Base-by-base conservation (phyloP, 1,140 invertebrate genomes). In the Nasonia longicornis region DNA sequence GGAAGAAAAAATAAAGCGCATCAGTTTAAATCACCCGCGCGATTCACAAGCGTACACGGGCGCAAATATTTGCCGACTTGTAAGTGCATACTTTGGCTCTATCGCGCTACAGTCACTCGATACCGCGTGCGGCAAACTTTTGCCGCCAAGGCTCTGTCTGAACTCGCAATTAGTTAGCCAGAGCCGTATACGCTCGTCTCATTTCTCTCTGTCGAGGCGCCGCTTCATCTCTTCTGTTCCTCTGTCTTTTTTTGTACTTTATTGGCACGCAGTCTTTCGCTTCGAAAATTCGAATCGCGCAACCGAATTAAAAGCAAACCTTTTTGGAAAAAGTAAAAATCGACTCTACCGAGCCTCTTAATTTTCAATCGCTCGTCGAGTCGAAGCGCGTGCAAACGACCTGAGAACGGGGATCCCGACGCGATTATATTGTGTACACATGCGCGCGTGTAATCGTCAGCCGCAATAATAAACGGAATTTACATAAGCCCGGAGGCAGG, bases 161-260 rank as follows among this genome's bases (percentile, higher is more conserved):
- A 35, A 74, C 63, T 80, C 58, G 74, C 71, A 80, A 74, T 80
- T 80, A 74, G 71, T 74, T 58, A 71, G 58, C n/a, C 7, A 22
- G 22, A 67, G 70, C 35, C 45, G 8, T 20, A 63, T 16, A 16
- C 52, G 45, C 42, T 69, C 72, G 20, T 80, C 72, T 58, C 72
- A 74, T 80, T 80, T 74, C 71, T 80, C 78, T 80, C 71, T 67
- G 78, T 80, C 78, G 14, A 16, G 16, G 48, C 77, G 20, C 69
- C 64, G 11, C 64, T 78, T 52, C 77, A 38, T 38, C 38, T 3
- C 66, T 77, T 66, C 63, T 77, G n/a, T 79, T 48, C 35, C 67
- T 45, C 77, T 79, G 48, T 0, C 26, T 70, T 29, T 52, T 58
- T 78, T n/a, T 70, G 26, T 70, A 42, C 35, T 42, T 42, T 26